These are phyloP conservation scores for Gadus macrocephalus DNA, from an alignment of 2,113 vertebrate species.

Conservation along the genomic window DNA sequence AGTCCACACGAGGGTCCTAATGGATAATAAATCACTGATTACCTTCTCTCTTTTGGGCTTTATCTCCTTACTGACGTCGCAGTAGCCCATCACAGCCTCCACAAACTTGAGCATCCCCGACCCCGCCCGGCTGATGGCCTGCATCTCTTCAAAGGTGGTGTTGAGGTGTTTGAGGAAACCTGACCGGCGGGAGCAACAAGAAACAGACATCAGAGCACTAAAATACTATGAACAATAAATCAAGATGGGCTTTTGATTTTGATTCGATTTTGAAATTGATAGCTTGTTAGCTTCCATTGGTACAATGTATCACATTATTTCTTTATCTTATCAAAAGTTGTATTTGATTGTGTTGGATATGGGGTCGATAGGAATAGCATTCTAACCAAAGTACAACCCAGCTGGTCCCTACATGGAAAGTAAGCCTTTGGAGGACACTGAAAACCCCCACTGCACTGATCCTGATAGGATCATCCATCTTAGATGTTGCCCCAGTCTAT, in stretches of 20 bases:
- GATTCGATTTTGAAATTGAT: background rate
- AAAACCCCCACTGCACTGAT: too few relatives aligned
- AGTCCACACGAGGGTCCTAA: background rate
- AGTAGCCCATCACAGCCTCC: constrained; percentile 90
- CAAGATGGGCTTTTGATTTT: background rate
- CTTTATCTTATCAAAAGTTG: too few relatives aligned
- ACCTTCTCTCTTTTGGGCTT: constrained; percentile 96
- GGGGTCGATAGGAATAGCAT: too few relatives aligned
- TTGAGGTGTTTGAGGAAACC: constrained; percentile 84
- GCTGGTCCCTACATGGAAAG: too few relatives aligned
- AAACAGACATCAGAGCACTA: background rate
- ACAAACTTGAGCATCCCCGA: constrained; percentile 95
- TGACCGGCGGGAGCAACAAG: constrained; percentile 55
- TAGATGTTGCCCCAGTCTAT: too few relatives aligned
- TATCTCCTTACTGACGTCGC: constrained; percentile 84
- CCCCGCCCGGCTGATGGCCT: constrained; percentile 89
- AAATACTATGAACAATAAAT: background rate
- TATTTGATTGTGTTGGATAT: too few relatives aligned
- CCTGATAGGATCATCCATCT: too few relatives aligned
- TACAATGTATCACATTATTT: too few relatives aligned
- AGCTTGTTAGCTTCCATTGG: too few relatives aligned
- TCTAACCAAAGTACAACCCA: too few relatives aligned
- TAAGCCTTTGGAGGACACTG: too few relatives aligned
- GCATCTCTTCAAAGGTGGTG: constrained; percentile 87
- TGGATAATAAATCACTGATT: background rate